Evolutionary conservation across 1,140 invertebrate species (phyloP).

Genomic region (Hycleus phaleratus): DNA sequence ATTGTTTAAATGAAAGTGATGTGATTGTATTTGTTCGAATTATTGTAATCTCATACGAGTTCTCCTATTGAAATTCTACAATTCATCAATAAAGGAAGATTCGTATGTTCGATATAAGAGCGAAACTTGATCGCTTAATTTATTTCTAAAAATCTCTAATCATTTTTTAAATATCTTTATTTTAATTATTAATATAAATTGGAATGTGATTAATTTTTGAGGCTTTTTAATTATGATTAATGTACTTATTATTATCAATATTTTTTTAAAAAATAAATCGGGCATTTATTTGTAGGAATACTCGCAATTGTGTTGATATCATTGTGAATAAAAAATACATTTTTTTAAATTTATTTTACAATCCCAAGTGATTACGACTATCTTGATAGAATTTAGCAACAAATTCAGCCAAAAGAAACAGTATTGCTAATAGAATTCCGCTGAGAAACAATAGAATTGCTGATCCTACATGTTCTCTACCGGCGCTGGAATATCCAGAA

Average conservation of each 20-base stretch:
- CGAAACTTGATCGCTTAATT: no score
- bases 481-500: conserved; percentile 27
- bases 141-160: no score
- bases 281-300: no score
- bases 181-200: not conserved
- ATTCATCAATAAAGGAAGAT: no score
- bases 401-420: conserved; percentile 17
- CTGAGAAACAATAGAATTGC: conserved; percentile 22
- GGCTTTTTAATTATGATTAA: conserved; percentile 7
- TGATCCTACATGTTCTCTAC: conserved; percentile 27
- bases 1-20: not conserved
- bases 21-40: conserved; percentile 5
- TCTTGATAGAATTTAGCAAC: conserved; percentile 7
- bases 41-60: not conserved
- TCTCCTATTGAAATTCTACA: no score
- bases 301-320: no score
- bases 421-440: conserved; percentile 14
- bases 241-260: conserved; percentile 1
- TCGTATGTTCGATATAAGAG: not conserved
- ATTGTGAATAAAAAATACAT: not conserved
- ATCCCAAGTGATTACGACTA: not conserved
- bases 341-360: not conserved
- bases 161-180: no score
- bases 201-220: conserved; percentile 11
- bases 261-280: no score